A percentile compares a stretch with the other conserved stretches of the same genome.
Conservation (phyloP, 1,140 invertebrate species). For the Drosophila kikkawai region DNA sequence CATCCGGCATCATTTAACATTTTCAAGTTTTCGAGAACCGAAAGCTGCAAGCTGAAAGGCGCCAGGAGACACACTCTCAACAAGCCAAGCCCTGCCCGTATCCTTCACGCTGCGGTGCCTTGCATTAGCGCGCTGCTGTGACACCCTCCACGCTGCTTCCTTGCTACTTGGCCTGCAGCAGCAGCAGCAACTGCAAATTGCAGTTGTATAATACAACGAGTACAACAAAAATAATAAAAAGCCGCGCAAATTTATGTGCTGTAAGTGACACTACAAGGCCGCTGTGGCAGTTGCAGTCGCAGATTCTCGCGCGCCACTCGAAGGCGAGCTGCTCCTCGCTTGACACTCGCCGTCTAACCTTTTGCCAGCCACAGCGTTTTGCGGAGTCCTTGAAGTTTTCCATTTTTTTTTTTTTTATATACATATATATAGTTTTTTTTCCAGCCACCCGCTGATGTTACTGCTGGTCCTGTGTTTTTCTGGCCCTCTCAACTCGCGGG, state of each 20-base stretch:
- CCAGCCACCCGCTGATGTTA: constrained; percentile 8
- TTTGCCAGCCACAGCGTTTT: constrained; percentile 75
- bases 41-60: background rate
- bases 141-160: constrained; percentile 34
- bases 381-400: constrained; percentile 71
- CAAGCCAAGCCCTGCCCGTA: constrained; percentile 41
- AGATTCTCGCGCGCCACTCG: constrained; percentile 45
- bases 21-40: background rate
- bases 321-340: constrained; percentile 59
- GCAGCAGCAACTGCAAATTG: constrained; percentile 73
- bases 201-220: constrained; percentile 67
- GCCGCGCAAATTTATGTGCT: constrained; percentile 66
- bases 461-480: constrained; percentile 30
- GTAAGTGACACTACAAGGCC: constrained; percentile 79
- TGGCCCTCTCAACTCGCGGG: constrained; percentile 45
- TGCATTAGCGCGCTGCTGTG: constrained; percentile 62
- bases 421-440: constrained; percentile 1
- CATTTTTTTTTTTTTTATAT: constrained; percentile 38
- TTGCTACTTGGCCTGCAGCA: constrained; percentile 46
- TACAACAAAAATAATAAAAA: constrained; percentile 58
- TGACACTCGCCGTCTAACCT: constrained; percentile 76
- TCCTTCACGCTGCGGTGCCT: constrained; percentile 79
- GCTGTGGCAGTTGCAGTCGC: constrained; percentile 49
- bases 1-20: constrained; percentile 47
- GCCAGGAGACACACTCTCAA: constrained; percentile 33